Evolutionary conservation across 2,797 vertebrate genomes (phyloP).

Genomic region (Gymnothorax javanicus): DNA sequence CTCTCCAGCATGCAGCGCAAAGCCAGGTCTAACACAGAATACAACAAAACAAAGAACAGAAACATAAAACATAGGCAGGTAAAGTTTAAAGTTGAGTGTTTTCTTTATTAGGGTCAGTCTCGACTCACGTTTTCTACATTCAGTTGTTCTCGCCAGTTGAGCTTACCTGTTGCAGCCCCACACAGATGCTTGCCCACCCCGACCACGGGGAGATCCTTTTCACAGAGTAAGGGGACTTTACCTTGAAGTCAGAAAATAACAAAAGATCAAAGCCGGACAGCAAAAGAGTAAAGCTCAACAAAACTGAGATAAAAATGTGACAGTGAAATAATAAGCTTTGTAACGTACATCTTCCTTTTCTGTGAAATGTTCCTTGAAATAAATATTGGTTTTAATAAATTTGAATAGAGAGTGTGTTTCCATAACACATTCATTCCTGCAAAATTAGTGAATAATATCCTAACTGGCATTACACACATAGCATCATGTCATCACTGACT

Average conservation of each 20-base stretch:
- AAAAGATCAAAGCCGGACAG: constrained; percentile 11
- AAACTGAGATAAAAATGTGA: not conserved
- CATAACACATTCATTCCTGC: not conserved
- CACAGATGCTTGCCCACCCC: constrained; percentile 95
- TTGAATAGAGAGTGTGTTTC: not conserved
- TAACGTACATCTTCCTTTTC: not conserved
- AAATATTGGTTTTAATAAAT: not conserved
- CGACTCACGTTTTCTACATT: not conserved
- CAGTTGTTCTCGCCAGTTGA: not conserved
- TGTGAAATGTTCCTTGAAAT: constrained; percentile 7
- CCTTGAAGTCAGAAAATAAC: constrained; percentile 62
- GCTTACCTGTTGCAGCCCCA: constrained; percentile 88
- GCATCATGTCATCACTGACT: constrained; percentile 51
- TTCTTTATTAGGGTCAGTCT: not conserved
- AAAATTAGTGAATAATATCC: not conserved
- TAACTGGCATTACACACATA: not conserved
- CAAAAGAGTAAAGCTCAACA: not conserved
- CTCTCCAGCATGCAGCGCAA: constrained; percentile 86
- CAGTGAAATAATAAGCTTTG: not conserved
- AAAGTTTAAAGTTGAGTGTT: not conserved
- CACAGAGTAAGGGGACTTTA: constrained; percentile 77
- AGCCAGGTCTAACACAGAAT: constrained; percentile 79
- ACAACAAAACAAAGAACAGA: not conserved
- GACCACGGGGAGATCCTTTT: constrained; percentile 78
- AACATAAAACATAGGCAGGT: not conserved